Percentiles rank a stretch among this genome's conserved stretches.
phyloP scores from a whole-genome alignment of 2,888 invertebrate genomes.

The Amphipoea lucens region DNA sequence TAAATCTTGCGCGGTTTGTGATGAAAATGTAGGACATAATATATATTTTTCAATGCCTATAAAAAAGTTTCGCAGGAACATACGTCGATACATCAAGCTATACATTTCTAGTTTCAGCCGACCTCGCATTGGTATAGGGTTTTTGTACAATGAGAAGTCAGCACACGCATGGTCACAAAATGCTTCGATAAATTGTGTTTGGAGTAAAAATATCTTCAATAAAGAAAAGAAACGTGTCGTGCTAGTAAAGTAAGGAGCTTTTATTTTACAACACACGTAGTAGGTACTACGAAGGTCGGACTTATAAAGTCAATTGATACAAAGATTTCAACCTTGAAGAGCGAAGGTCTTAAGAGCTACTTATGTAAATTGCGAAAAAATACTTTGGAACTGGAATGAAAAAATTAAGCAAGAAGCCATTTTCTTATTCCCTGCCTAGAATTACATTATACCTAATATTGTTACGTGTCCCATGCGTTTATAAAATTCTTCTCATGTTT shows the following conservation, averaged over 20 bases:
- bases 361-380: slow-evolving; percentile 58
- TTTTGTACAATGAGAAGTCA: background rate
- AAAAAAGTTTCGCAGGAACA: too few relatives aligned
- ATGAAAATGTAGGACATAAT: background rate
- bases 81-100: background rate
- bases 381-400: slow-evolving; percentile 31
- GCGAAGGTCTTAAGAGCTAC: slow-evolving; percentile 35
- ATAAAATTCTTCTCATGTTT: background rate
- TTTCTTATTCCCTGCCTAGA: slow-evolving; percentile 36
- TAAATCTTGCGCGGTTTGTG: background rate
- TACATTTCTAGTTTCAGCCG: background rate
- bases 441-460: slow-evolving; percentile 48
- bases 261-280: slow-evolving; percentile 29
- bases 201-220: background rate
- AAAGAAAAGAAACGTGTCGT: slow-evolving; percentile 6
- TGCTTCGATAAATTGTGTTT: slow-evolving; percentile 1
- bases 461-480: background rate
- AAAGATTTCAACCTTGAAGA: slow-evolving; percentile 43
- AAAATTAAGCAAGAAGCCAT: slow-evolving; percentile 36
- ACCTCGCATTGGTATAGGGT: background rate
- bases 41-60: background rate
- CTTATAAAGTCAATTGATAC: slow-evolving; percentile 50
- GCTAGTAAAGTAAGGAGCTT: slow-evolving; percentile 1
- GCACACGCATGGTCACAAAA: background rate
- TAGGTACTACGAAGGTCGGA: slow-evolving; percentile 15